These are phyloP conservation scores for Drosophila arizonae DNA, from an alignment of 1,140 invertebrate genomes.

Conservation along the genomic window DNA sequence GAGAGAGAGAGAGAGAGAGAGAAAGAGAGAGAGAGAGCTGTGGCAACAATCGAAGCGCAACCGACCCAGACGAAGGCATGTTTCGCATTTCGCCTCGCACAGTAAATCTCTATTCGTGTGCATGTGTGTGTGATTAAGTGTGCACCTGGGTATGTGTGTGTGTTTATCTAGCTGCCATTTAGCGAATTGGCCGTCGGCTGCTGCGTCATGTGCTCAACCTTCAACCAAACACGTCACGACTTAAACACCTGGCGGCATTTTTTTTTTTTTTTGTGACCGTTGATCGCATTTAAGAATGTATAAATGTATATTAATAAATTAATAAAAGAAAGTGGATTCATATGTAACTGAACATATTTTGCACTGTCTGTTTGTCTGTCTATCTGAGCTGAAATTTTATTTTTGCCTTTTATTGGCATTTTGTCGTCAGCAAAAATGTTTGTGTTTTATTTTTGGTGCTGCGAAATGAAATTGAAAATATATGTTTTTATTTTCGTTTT, in stretches of 20 bases:
- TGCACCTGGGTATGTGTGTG: not conserved
- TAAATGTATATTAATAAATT: not conserved
- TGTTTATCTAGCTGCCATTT: slow-evolving; percentile 35
- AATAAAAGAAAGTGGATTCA: not conserved
- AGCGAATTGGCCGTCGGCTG: slow-evolving; percentile 2
- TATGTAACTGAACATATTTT: not conserved
- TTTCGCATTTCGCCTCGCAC: slow-evolving; percentile 26
- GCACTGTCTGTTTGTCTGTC: no score
- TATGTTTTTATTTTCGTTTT: slow-evolving; percentile 15
- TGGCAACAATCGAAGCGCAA: slow-evolving; percentile 33
- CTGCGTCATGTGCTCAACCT: slow-evolving; percentile 18
- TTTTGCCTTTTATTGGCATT: slow-evolving; percentile 16
- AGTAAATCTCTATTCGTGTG: not conserved
- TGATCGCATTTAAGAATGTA: slow-evolving; percentile 11
- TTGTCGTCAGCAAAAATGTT: slow-evolving; percentile 26
- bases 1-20: slow-evolving; percentile 20
- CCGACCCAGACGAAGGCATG: slow-evolving; percentile 17
- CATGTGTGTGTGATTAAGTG: not conserved
- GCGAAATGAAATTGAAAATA: slow-evolving; percentile 20
- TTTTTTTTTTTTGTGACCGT: slow-evolving; percentile 29
- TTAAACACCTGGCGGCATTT: slow-evolving; percentile 61
- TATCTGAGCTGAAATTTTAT: slow-evolving; percentile 19
- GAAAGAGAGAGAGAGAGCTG: slow-evolving; percentile 10
- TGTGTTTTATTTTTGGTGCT: slow-evolving; percentile 28
- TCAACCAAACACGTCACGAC: slow-evolving; percentile 28